Evolutionary conservation across 92 coral and sea anemone genomes (phyloP).

Genomic region (Montipora capitata): DNA sequence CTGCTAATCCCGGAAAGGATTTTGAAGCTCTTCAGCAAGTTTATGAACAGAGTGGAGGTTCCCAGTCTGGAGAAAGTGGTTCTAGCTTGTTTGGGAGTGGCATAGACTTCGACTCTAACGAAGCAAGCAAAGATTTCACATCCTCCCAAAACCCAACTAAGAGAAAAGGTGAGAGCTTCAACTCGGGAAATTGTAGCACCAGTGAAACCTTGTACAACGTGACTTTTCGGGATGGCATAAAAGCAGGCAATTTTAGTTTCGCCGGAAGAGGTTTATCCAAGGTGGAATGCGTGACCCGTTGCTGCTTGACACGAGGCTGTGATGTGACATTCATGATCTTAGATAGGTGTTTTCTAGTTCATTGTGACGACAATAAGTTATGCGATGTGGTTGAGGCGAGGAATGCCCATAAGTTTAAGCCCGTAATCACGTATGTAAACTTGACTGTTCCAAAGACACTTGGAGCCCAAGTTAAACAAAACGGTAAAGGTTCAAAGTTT

Average conservation of each 20-base stretch:
- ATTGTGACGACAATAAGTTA: conserved; percentile 50
- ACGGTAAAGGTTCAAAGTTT: neutral
- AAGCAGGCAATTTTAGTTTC: conserved; percentile 83
- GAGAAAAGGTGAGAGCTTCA: neutral
- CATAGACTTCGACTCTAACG: neutral
- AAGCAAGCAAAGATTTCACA: neutral
- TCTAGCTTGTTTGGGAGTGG: neutral
- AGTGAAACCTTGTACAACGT: conserved; percentile 58
- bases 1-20: neutral
- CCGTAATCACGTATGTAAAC: conserved; percentile 68
- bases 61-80: neutral
- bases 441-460: neutral
- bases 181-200: conserved; percentile 10
- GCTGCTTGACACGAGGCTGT: conserved; percentile 78
- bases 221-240: conserved; percentile 85
- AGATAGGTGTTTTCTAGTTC: conserved; percentile 84
- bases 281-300: conserved; percentile 78
- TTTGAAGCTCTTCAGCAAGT: neutral
- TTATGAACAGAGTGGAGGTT: conserved; percentile 2
- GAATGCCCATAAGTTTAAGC: conserved; percentile 61
- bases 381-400: conserved; percentile 74
- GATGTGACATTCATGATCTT: conserved; percentile 86
- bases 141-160: neutral
- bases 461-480: neutral
- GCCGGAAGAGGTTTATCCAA: conserved; percentile 73